phyloP scores from a whole-genome alignment of 2,888 invertebrate species.

The Hyposoter dolosus region DNA sequence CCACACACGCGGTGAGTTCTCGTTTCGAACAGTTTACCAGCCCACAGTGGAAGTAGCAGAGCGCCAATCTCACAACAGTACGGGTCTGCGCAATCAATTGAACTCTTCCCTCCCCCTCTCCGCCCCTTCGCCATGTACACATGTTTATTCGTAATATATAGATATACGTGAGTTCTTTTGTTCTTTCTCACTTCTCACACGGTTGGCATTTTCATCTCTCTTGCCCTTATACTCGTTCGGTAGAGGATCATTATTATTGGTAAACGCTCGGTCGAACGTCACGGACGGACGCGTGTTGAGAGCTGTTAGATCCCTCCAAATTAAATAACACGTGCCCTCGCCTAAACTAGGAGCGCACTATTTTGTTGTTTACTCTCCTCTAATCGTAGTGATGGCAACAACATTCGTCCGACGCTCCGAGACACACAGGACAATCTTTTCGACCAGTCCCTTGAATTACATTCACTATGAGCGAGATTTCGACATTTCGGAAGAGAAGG shows the following conservation, averaged over 20 bases:
- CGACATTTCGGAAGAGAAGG: background rate
- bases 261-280: conserved; percentile 62
- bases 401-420: background rate
- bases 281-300: conserved; percentile 57
- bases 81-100: conserved; percentile 64
- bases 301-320: conserved; percentile 55
- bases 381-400: background rate
- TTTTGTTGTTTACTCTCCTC: background rate
- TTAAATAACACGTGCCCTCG: conserved; percentile 59
- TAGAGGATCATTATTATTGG: conserved; percentile 63
- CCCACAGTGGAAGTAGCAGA: conserved; percentile 37
- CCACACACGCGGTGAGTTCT: conserved; percentile 59
- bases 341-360: conserved; percentile 5
- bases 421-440: background rate
- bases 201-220: conserved; percentile 31
- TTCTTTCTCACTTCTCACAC: conserved; percentile 34
- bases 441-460: background rate
- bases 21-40: conserved; percentile 58
- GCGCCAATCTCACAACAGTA: conserved; percentile 40
- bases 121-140: conserved; percentile 3
- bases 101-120: conserved; percentile 29
- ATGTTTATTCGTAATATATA: background rate
- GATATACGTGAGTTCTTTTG: background rate
- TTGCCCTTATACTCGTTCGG: conserved; percentile 22
- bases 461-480: background rate